Conservation (phyloP, 2,888 invertebrate species). For the Cotesia congregata region DNA sequence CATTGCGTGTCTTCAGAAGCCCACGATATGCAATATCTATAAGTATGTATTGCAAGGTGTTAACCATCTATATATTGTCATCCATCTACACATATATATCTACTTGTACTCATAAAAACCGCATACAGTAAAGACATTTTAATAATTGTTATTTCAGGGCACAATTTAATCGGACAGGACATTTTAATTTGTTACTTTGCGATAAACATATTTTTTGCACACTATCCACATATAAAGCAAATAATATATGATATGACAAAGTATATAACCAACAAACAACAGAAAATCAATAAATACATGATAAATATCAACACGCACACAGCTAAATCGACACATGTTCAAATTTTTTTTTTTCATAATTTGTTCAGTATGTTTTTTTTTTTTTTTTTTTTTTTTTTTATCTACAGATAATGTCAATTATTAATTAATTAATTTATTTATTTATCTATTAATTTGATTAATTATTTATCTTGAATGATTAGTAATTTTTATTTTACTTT, state of each 20-base stretch:
- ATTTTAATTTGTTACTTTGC: neutral
- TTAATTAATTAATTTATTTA: neutral
- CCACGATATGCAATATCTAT: constrained; percentile 7
- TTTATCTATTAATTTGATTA: neutral
- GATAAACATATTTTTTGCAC: neutral
- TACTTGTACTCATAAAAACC: neutral
- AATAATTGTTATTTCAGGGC: neutral
- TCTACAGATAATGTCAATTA: neutral
- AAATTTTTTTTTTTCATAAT: neutral
- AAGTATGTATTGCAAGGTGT: constrained; percentile 8
- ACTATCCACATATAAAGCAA: neutral
- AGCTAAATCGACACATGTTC: neutral
- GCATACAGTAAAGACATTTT: neutral
- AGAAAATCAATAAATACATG: constrained; percentile 1
- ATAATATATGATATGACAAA: neutral
- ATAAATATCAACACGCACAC: neutral
- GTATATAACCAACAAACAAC: neutral
- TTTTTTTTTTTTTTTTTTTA: neutral
- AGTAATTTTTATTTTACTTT: neutral
- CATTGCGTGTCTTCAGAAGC: constrained; percentile 12
- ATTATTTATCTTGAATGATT: neutral
- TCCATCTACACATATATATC: neutral
- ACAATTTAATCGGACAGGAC: neutral
- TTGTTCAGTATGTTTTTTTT: neutral
- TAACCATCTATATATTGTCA: constrained; percentile 1